phyloP scores from a whole-genome alignment of 2,888 invertebrate genomes.

The Gortyna flavago region DNA sequence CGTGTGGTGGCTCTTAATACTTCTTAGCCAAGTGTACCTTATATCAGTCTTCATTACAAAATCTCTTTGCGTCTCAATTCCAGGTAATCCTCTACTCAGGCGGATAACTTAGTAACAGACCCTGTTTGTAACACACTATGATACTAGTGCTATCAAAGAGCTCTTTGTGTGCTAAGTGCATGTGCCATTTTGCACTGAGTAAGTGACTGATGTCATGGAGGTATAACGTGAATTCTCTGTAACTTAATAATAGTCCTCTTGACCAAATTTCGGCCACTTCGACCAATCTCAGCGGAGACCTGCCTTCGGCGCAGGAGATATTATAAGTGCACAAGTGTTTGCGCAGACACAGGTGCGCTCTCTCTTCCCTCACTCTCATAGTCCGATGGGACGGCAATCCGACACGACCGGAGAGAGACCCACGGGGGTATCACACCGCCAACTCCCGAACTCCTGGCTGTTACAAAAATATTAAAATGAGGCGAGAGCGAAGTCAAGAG shows the following conservation, averaged over 20 bases:
- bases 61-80: slow-evolving; percentile 8
- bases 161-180: slow-evolving; percentile 8
- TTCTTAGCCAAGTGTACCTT: neutral
- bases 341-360: no score
- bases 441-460: no score
- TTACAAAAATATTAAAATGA: no score
- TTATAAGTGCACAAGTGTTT: no score
- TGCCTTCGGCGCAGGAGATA: no score
- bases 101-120: slow-evolving; percentile 10
- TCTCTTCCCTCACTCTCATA: no score
- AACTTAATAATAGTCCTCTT: neutral
- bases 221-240: neutral
- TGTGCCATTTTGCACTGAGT: neutral
- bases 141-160: neutral
- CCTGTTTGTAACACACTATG: neutral
- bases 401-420: no score
- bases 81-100: neutral
- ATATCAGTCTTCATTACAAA: slow-evolving; percentile 9
- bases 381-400: no score
- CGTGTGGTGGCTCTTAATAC: neutral
- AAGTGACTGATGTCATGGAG: neutral
- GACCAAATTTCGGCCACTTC: neutral
- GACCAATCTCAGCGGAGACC: neutral
- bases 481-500: no score
- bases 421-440: no score